Evolutionary conservation across 2,113 vertebrate genomes (phyloP), one percentile per base, ranked within the genome.

Genomic region (Microcebus tavaratra): DNA sequence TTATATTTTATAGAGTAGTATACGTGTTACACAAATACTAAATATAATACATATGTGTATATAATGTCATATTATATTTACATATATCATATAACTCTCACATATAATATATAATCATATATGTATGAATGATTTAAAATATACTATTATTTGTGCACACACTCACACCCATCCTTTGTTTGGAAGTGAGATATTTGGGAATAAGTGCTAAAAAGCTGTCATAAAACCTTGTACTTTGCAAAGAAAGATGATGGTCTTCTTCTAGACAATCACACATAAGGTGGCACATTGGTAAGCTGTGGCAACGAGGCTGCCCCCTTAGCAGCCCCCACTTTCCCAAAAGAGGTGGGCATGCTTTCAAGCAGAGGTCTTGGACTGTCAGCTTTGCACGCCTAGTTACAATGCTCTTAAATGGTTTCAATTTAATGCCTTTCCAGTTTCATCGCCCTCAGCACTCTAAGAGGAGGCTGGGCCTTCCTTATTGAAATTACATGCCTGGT

Each of bases 161-260:
- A 42, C 9, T n/a, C 31, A 55, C 17, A 27, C 4, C 29, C 13
- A 65, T 85, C 31, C 27, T 95, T 93, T 70, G 82, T 80, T 95
- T 55, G 67, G 79, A 98, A 93, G 93, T 82, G 31, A 91, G n/a
- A 20, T 79, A 79, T 57, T 83, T 91, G 48, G 5, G 23, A 87
- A 78, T 85, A 65, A 65, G 20, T 81, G 34, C 61, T 70, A 89
- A 55, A 80, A 79, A 83, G 3, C 42, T 89, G 6, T 92, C 34
- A 83, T 39, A 25, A 55, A 63, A 94, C 23, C 67, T 63, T 85
- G 21, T 59, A 53, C 17, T 95, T 79, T 59, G 48, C 20, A 76
- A 65, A 93, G 79, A 68, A 88, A 88, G 65, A 87, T 17, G 25
- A 83, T 42, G 39, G 14, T 55, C 31, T 86, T 29, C 20, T 79